Base-by-base conservation (phyloP, 2,797 vertebrate species). In the Eremophila alpestris region DNA sequence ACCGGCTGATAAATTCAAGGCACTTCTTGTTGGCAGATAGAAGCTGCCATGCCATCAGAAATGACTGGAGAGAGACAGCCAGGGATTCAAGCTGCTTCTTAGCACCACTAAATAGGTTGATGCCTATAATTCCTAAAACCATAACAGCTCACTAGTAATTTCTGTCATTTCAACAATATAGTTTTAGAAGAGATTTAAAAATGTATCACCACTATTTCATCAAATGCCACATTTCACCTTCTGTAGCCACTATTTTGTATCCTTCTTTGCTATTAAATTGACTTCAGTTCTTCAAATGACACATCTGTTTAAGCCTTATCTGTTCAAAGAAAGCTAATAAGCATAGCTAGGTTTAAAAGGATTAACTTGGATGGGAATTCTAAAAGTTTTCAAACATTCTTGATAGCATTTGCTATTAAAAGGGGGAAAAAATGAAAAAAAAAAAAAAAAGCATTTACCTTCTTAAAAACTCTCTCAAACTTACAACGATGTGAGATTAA, bases 311-410 rank as follows among this genome's bases (percentile, higher is more conserved):
- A 97, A 97, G 96, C 95, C 96, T 97, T 97, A 97, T 97, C 96
- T 97, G 96, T 97, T 97, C 97, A 97, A 97, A 97, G 96, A 94
- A 97, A 96, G 95, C 96, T 97, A 97, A 97, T 96, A 97, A 97
- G 96, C 96, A 97, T 97, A 97, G 95, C 95, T 96, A 96, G 97
- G 97, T 97, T 97, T 97, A 97, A 97, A 97, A 96, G 97, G 97
- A 97, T 97, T 97, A 97, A 93, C 95, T 96, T 95, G 97, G 96
- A 96, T 96, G 93, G 95, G 95, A 97, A 97, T 97, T 96, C 97
- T 96, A 80, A 96, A 96, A 95, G 96, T 97, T 97, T 97, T 96
- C 94, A 96, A 97, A 97, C 93, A 94, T 94, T 96, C 95, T 94
- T 93, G 95, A 95, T 96, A 91, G 54, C 91, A 95, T 95, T 97